phyloP scores from a whole-genome alignment of 2,797 vertebrate genomes.

The Octomys mimax region DNA sequence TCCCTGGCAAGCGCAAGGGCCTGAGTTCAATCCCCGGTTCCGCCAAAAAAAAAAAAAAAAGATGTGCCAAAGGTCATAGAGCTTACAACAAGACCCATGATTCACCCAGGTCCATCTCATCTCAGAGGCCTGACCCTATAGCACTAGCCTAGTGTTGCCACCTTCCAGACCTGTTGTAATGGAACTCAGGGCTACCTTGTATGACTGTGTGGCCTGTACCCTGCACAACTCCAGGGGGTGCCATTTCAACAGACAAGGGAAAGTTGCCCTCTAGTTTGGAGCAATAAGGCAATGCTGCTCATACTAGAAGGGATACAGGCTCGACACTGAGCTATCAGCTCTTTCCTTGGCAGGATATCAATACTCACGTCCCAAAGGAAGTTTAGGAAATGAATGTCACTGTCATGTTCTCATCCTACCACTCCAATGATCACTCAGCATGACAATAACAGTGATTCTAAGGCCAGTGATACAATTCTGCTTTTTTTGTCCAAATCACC shows the following conservation, averaged over 20 bases:
- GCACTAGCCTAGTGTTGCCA: accelerated
- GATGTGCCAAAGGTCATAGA: accelerated
- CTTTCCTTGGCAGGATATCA: background rate
- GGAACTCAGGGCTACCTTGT: accelerated
- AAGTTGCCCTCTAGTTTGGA: background rate
- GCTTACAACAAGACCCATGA: background rate
- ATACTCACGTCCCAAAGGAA: background rate
- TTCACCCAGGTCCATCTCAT: background rate
- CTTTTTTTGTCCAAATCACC: background rate
- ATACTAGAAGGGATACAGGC: background rate
- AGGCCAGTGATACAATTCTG: background rate
- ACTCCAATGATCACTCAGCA: background rate
- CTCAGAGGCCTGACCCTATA: background rate
- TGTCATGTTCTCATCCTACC: background rate
- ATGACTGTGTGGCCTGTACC: accelerated
- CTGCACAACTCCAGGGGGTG: too few relatives aligned
- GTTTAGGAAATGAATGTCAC: background rate
- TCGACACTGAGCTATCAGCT: background rate
- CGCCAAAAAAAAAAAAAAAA: background rate
- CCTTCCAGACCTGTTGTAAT: background rate
- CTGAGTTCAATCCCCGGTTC: too few relatives aligned
- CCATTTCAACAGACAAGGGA: accelerated
- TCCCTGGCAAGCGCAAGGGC: too few relatives aligned
- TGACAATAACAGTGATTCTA: background rate
- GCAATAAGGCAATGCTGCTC: accelerated